Percentiles rank a stretch among this genome's conserved stretches.
phyloP scores from a whole-genome alignment of 2,113 vertebrate species.

The Dissostichus mawsoni region DNA sequence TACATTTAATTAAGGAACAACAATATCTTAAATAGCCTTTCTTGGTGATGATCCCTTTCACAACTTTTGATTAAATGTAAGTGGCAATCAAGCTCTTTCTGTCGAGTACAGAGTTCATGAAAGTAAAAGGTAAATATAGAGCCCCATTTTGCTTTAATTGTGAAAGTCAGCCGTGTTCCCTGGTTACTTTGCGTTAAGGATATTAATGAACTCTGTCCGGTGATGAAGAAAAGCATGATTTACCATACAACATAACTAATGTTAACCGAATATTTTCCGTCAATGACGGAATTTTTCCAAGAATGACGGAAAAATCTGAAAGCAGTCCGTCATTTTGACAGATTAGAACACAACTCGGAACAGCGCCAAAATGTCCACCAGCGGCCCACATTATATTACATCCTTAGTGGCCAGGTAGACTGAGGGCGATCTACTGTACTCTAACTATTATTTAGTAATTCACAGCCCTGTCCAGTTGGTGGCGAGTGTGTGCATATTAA shows the following conservation, averaged over 20 bases:
- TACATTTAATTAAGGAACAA: not conserved
- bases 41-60: not conserved
- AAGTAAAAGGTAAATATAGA: not conserved
- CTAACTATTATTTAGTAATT: too few relatives aligned
- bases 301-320: too few relatives aligned
- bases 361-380: too few relatives aligned
- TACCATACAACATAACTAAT: not conserved
- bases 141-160: not conserved
- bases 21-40: not conserved
- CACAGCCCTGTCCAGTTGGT: too few relatives aligned
- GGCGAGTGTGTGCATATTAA: too few relatives aligned
- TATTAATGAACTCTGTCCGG: slow-evolving; percentile 5
- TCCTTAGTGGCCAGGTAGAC: too few relatives aligned
- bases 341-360: too few relatives aligned
- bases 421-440: too few relatives aligned
- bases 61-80: not conserved
- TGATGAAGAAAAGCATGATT: slow-evolving; percentile 1
- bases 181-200: not conserved
- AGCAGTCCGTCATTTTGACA: too few relatives aligned
- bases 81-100: not conserved
- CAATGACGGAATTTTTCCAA: too few relatives aligned
- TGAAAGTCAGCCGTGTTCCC: not conserved
- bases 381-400: too few relatives aligned
- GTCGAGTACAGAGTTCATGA: not conserved
- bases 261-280: too few relatives aligned